phyloP scores from a whole-genome alignment of 2,888 invertebrate species.

The Lathronympha strigana region DNA sequence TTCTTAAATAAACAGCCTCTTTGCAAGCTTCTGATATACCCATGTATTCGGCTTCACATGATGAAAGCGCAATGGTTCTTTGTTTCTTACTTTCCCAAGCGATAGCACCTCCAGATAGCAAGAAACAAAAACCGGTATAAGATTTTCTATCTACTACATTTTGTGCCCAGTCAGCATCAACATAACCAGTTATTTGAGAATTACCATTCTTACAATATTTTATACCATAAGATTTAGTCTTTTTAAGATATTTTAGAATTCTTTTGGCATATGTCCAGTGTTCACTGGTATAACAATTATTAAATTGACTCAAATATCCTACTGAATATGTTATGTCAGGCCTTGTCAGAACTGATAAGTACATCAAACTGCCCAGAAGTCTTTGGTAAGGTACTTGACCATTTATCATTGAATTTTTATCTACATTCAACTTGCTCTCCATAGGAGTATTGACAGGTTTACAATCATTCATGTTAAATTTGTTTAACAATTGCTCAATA shows the following conservation, averaged over 20 bases:
- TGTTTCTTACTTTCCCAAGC: too few species aligned
- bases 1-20: too few species aligned
- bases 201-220: constrained; percentile 2
- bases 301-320: background rate
- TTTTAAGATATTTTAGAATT: too few species aligned
- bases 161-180: constrained; percentile 3
- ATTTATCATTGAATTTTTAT: background rate
- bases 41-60: too few species aligned
- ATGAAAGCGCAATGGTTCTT: too few species aligned
- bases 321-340: constrained; percentile 1
- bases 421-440: background rate
- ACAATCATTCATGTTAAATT: background rate
- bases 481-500: background rate
- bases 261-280: background rate
- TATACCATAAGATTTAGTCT: background rate
- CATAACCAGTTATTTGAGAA: background rate
- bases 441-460: background rate
- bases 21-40: too few species aligned
- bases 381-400: background rate
- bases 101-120: too few species aligned
- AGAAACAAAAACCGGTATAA: too few species aligned
- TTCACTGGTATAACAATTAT: background rate
- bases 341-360: background rate
- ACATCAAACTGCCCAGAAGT: constrained; percentile 5
- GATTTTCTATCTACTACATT: too few species aligned